Evolutionary conservation across 92 coral and sea anemone species (phyloP), one percentile per base, ranked within the genome.

Genomic region (Epizoanthus illoricatus): DNA sequence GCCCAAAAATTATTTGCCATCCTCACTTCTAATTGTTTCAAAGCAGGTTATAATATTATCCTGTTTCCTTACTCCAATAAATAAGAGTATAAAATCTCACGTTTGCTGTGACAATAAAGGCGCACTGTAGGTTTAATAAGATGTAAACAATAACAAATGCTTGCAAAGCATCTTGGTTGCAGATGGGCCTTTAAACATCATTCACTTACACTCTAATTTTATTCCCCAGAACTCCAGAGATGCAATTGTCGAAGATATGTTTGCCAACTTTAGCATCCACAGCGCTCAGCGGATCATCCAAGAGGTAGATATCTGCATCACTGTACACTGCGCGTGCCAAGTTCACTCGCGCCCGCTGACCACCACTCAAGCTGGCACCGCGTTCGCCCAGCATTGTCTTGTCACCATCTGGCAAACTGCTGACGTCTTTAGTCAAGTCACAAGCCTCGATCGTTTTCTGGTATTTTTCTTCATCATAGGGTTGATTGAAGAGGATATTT

Each of bases 231-330:
- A 93, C 71, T 40, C 94, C 97, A 41, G 91, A 57, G 63, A 93
- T 90, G 76, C 97, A 93, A 12, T 91, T 93, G 85, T 93, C 97
- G 82, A 93, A 93, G 16, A 93, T 93, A 73, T 93, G 97, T 65
- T 93, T 93, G 8, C 97, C 97, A 74, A 93, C 97, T 86, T 93
- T 93, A 6, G 97, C 97, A 69, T 93, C 97, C 6, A 93, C 97
- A 8, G 97, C 97, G 55, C 97, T 93, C 1, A 93, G 91, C 0
- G 97, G 97, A 79, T 93, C 97, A 52, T 93, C 97, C 17, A 93
- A 88, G 42, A 93, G 79, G 23, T 93, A 93, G 42, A 93, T 93
- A 66, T 93, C 94, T 16, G 92, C 97, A 75, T 93, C 94, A 62
- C 92, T 90, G 80, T 93, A 93, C 74, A 93, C 97, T 76, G 97